Conservation (phyloP, 2,113 vertebrate genomes). For the Bubalus kerabau region DNA sequence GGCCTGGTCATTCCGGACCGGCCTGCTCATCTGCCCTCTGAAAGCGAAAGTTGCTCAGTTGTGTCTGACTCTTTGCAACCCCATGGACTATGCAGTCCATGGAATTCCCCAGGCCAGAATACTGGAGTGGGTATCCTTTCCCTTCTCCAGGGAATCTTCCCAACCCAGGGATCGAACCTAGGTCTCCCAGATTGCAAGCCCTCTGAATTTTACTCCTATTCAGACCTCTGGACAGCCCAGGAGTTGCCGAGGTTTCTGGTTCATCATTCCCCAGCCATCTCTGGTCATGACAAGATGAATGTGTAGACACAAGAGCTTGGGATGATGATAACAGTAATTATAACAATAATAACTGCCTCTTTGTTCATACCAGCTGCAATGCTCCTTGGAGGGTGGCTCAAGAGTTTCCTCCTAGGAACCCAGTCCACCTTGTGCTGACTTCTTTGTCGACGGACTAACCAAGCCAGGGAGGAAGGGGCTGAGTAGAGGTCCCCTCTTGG, state of each 20-base stretch:
- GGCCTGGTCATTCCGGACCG: neutral
- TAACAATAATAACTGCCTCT: no score
- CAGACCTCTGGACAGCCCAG: neutral
- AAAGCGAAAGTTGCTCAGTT: neutral
- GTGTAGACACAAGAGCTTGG: neutral
- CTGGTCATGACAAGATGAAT: neutral
- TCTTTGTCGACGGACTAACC: neutral
- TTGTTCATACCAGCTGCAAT: neutral
- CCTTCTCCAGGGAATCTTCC: no score
- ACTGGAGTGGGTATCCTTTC: neutral
- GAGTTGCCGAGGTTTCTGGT: neutral
- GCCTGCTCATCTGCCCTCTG: neutral
- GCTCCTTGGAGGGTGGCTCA: neutral
- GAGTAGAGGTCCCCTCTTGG: neutral
- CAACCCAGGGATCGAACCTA: no score
- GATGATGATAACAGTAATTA: neutral
- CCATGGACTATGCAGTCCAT: neutral
- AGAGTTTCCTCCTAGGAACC: neutral
- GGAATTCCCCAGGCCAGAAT: neutral
- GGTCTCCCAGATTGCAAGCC: no score
- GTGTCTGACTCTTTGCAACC: neutral
- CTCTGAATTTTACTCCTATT: neutral
- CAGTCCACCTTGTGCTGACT: neutral
- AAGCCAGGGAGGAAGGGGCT: neutral
- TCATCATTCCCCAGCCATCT: neutral